Evolutionary conservation across 2,888 invertebrate genomes (phyloP).

Genomic region (Macrostomum cliftonense): DNA sequence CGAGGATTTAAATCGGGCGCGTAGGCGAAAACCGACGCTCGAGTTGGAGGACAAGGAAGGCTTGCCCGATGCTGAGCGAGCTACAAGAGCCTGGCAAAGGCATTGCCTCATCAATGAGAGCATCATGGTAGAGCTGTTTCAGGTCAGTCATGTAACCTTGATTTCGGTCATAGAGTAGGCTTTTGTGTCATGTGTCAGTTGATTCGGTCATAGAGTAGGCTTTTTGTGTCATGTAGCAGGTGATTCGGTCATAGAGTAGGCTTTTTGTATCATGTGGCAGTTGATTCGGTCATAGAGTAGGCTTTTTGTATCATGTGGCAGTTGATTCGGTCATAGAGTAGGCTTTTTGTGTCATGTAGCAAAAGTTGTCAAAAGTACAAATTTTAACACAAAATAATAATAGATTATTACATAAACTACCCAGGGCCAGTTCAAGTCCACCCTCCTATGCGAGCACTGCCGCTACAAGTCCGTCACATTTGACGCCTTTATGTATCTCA

Average conservation of each 20-base stretch:
- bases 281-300: too few species aligned
- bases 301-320: too few species aligned
- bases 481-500: slow-evolving; percentile 66
- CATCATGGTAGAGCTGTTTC: slow-evolving; percentile 56
- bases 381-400: too few species aligned
- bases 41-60: background rate
- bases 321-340: too few species aligned
- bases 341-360: too few species aligned
- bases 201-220: too few species aligned
- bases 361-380: too few species aligned
- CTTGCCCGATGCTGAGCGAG: slow-evolving; percentile 22
- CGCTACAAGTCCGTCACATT: slow-evolving; percentile 58
- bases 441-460: slow-evolving; percentile 56
- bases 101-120: slow-evolving; percentile 53
- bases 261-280: too few species aligned
- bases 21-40: slow-evolving; percentile 13
- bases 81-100: slow-evolving; percentile 51
- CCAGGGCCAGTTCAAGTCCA: slow-evolving; percentile 59
- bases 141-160: slow-evolving; percentile 33
- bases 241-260: too few species aligned
- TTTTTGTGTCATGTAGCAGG: too few species aligned
- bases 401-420: slow-evolving; percentile 2
- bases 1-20: slow-evolving; percentile 53
- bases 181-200: too few species aligned
- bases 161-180: too few species aligned